Percentiles rank a stretch among this genome's conserved stretches.
Conservation (phyloP, 2,797 vertebrate species). For the Diplodus sargus region DNA sequence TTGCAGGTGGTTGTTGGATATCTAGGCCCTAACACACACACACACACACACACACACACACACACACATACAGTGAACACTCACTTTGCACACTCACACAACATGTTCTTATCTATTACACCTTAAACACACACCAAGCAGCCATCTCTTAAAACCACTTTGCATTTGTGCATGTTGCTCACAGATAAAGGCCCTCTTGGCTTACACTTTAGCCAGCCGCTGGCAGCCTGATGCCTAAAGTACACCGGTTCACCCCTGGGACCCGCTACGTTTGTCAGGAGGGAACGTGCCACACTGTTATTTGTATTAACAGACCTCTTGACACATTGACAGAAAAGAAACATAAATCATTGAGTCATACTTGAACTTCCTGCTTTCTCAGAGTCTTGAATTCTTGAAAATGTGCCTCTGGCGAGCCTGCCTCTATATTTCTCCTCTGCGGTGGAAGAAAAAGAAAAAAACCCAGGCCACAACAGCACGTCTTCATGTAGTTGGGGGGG, state of each 20-base stretch:
- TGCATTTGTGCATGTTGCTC: slow-evolving; percentile 63
- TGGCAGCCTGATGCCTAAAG: slow-evolving; percentile 13
- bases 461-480: slow-evolving; percentile 27
- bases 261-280: slow-evolving; percentile 43
- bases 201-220: slow-evolving; percentile 47
- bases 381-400: slow-evolving; percentile 45
- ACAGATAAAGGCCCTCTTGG: slow-evolving; percentile 67
- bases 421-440: slow-evolving; percentile 40
- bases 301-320: slow-evolving; percentile 54
- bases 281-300: slow-evolving; percentile 54
- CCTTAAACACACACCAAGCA: slow-evolving; percentile 41
- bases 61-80: slow-evolving; percentile 18
- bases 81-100: not conserved
- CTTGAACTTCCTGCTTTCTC: slow-evolving; percentile 67
- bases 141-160: slow-evolving; percentile 49
- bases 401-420: slow-evolving; percentile 27
- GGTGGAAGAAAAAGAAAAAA: slow-evolving; percentile 21
- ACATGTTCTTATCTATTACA: slow-evolving; percentile 66
- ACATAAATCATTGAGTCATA: slow-evolving; percentile 61
- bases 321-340: slow-evolving; percentile 59
- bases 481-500: slow-evolving; percentile 18
- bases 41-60: not conserved
- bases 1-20: slow-evolving; percentile 80
- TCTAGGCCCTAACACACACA: slow-evolving; percentile 60
- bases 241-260: slow-evolving; percentile 34